These are phyloP conservation scores for Brotogeris chrysoptera DNA, from an alignment of 2,797 vertebrate species.

Conservation along the genomic window DNA sequence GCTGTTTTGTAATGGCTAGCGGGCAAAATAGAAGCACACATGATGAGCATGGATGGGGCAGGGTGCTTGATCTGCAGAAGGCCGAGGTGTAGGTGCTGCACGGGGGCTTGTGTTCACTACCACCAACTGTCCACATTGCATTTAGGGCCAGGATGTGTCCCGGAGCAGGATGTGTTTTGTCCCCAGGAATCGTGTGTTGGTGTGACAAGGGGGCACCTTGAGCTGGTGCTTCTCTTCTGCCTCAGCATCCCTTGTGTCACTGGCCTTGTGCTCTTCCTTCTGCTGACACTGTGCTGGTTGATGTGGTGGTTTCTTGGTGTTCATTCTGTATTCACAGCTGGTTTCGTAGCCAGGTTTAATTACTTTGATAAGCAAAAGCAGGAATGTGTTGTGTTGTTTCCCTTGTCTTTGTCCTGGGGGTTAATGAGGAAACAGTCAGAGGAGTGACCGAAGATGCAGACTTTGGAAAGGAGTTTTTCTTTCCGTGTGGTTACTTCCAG, in stretches of 20 bases:
- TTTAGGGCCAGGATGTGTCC: neutral
- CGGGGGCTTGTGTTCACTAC: neutral
- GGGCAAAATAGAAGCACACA: neutral
- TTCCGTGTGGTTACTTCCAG: neutral
- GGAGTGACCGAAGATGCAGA: neutral
- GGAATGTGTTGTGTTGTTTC: neutral
- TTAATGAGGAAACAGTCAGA: conserved; percentile 10
- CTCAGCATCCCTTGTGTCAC: accelerated
- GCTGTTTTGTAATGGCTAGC: neutral
- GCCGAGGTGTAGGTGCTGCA: accelerated
- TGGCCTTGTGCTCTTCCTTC: neutral
- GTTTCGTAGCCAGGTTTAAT: neutral
- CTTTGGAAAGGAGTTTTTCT: neutral
- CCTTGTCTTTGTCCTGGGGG: neutral
- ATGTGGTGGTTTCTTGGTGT: neutral
- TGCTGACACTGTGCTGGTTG: neutral
- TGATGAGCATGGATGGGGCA: neutral
- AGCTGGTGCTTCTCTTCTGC: accelerated
- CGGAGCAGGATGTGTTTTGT: accelerated
- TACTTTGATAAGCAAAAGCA: conserved; percentile 20
- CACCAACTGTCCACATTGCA: accelerated
- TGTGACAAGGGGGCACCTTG: accelerated
- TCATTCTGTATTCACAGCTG: neutral
- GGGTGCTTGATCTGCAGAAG: neutral
- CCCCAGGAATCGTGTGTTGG: accelerated